phyloP scores from a whole-genome alignment of 23 tunicate genomes.

The Clavelina lepadiformis region DNA sequence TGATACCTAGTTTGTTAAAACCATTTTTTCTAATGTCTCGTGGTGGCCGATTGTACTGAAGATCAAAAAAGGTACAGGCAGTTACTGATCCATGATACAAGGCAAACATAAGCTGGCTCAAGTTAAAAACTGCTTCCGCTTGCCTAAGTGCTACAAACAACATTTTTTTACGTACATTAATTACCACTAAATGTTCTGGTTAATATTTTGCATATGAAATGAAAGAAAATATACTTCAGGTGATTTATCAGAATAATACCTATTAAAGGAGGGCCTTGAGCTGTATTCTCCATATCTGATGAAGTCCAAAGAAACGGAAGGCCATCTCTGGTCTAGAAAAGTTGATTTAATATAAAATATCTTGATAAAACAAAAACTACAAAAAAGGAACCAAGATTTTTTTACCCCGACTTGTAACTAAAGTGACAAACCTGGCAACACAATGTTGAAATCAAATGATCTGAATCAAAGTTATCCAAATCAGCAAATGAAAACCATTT shows the following conservation, averaged over 20 bases:
- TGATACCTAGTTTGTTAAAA: slow-evolving; percentile 64
- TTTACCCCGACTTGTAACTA: not conserved
- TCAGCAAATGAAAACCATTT: slow-evolving; percentile 89
- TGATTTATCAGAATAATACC: slow-evolving; percentile 17
- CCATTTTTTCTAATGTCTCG: slow-evolving; percentile 88
- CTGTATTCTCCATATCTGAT: slow-evolving; percentile 9
- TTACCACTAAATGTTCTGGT: not conserved
- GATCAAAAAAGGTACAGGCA: slow-evolving; percentile 88
- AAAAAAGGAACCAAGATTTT: not conserved
- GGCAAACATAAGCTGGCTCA: slow-evolving; percentile 98
- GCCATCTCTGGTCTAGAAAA: slow-evolving; percentile 9
- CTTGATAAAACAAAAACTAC: not conserved
- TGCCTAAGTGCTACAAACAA: slow-evolving; percentile 51
- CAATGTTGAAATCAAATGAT: slow-evolving; percentile 47
- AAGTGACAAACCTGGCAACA: slow-evolving; percentile 36
- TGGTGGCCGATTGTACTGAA: slow-evolving; percentile 74
- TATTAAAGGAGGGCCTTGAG: slow-evolving; percentile 29
- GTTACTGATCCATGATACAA: slow-evolving; percentile 91
- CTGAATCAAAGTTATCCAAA: slow-evolving; percentile 81
- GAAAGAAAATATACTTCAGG: not conserved
- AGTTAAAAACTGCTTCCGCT: slow-evolving; percentile 90
- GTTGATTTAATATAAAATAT: not conserved
- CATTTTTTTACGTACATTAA: not conserved
- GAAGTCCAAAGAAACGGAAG: slow-evolving; percentile 50
- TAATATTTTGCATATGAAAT: not conserved